These are phyloP conservation scores for Vulpes lagopus DNA, from an alignment of 2,113 vertebrate genomes.

Conservation along the genomic window DNA sequence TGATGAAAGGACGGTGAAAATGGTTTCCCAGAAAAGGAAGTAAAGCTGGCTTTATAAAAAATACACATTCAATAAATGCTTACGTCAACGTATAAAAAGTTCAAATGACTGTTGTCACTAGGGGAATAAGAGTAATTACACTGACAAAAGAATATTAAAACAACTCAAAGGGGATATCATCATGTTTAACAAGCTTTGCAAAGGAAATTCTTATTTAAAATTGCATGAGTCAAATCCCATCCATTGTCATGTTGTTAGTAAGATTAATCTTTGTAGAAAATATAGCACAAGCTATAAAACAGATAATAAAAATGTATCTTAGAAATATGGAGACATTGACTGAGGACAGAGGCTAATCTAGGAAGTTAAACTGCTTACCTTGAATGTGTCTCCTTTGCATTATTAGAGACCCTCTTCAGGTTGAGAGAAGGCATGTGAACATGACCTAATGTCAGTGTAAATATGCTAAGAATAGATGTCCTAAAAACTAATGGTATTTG, in stretches of 20 bases:
- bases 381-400: neutral
- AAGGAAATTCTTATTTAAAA: conserved; percentile 31
- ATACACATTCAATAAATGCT: neutral
- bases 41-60: neutral
- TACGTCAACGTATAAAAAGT: neutral
- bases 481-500: neutral
- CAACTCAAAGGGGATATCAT: neutral
- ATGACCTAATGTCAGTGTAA: neutral
- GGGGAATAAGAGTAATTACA: neutral
- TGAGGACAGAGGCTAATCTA: neutral
- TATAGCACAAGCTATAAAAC: neutral
- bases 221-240: neutral
- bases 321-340: neutral
- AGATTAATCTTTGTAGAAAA: neutral
- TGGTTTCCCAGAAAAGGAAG: neutral
- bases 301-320: neutral
- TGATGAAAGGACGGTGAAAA: neutral
- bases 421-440: neutral
- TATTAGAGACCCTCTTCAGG: neutral
- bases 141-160: conserved; percentile 25
- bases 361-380: neutral
- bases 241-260: neutral
- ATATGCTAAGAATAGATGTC: neutral
- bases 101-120: neutral
- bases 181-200: neutral